A percentile compares a stretch with the other conserved stretches of the same genome.
Conservation (phyloP, 2,888 invertebrate species). For the Osedax frankpressi region DNA sequence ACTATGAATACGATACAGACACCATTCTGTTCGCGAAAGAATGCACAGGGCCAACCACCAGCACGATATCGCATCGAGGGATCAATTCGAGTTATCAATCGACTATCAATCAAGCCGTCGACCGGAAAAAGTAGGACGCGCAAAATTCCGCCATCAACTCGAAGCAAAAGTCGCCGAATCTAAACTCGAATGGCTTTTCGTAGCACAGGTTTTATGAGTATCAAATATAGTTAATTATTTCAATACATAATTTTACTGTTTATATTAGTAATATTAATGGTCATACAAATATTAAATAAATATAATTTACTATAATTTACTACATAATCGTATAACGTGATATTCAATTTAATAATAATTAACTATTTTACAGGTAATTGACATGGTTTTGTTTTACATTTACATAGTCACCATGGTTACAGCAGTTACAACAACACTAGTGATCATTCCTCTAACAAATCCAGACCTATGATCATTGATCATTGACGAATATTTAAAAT, state of each 20-base stretch:
- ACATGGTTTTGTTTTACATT: conserved; percentile 26
- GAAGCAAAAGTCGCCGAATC: conserved; percentile 16
- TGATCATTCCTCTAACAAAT: conserved; percentile 24
- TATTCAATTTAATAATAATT: too few species aligned
- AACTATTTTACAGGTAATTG: conserved; percentile 16
- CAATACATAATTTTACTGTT: too few species aligned
- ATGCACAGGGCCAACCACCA: neutral
- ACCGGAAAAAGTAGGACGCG: neutral
- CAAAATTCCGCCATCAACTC: neutral
- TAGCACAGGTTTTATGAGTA: conserved; percentile 22
- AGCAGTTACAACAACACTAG: conserved; percentile 22
- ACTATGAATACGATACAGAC: too few species aligned
- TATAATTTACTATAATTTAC: too few species aligned
- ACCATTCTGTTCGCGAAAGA: neutral
- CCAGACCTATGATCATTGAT: neutral
- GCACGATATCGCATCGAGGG: neutral
- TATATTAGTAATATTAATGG: too few species aligned
- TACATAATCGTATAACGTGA: too few species aligned
- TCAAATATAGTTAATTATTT: too few species aligned
- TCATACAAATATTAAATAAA: too few species aligned
- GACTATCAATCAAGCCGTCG: neutral
- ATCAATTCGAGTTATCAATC: too few species aligned
- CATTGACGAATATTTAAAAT: too few species aligned
- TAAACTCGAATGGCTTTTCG: conserved; percentile 28
- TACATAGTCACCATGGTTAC: conserved; percentile 24